A percentile compares a stretch with the other conserved stretches of the same genome.
These are phyloP conservation scores for Drosophila pachea DNA, from an alignment of 1,140 invertebrate genomes.

Conservation along the genomic window DNA sequence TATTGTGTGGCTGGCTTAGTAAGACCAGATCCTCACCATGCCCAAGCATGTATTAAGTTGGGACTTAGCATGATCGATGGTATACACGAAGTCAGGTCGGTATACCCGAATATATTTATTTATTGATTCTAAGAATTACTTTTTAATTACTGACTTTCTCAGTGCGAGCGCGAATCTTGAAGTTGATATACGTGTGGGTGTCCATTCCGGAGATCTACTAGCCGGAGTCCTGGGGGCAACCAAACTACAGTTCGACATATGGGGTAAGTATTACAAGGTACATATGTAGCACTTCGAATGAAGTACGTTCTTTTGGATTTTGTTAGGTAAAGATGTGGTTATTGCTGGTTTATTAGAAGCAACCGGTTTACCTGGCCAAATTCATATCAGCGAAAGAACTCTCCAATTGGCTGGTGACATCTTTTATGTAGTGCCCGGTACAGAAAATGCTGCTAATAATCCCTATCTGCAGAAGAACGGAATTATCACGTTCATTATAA, in stretches of 20 bases:
- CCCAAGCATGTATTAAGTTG: constrained; percentile 91
- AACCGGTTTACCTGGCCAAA: constrained; percentile 90
- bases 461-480: constrained; percentile 83
- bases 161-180: constrained; percentile 86
- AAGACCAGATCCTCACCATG: constrained; percentile 85
- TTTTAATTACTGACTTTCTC: not conserved
- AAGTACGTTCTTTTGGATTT: not conserved
- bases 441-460: constrained; percentile 82
- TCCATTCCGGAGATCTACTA: constrained; percentile 94
- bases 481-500: constrained; percentile 86
- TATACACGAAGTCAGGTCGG: constrained; percentile 85
- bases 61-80: constrained; percentile 94
- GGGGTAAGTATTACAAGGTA: constrained; percentile 84
- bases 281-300: not conserved
- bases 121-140: no score
- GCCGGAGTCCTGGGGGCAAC: constrained; percentile 93
- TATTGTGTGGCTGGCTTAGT: constrained; percentile 94
- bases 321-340: constrained; percentile 85
- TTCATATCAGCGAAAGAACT: constrained; percentile 90
- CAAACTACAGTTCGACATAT: constrained; percentile 98
- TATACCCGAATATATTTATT: not conserved
- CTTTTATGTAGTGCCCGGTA: constrained; percentile 80
- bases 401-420: constrained; percentile 82
- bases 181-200: constrained; percentile 97
- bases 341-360: constrained; percentile 97